Conservation (phyloP, 1,140 invertebrate species). For the Lethocerus indicus region DNA sequence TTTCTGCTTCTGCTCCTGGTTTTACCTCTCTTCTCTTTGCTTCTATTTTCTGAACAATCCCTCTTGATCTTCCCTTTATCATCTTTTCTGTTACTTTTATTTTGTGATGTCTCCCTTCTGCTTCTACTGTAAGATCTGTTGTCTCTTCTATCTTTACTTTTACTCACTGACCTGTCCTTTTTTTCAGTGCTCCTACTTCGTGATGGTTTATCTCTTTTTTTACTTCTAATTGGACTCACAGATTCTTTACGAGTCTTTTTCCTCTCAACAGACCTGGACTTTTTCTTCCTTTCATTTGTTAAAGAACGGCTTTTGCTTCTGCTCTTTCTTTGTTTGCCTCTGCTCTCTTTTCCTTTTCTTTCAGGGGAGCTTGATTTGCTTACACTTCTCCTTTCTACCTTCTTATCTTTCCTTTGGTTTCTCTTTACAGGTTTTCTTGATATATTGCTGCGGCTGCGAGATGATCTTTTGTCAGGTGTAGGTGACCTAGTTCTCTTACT, state of each 20-base stretch:
- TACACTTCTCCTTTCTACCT: conserved; percentile 3
- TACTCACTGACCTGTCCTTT: neutral
- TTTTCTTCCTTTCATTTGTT: neutral
- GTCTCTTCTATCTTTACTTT: conserved; percentile 1
- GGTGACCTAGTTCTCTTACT: too few relatives aligned
- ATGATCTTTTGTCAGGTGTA: too few relatives aligned
- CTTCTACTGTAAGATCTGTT: neutral
- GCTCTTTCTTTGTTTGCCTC: conserved; percentile 1
- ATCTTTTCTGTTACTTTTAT: too few relatives aligned
- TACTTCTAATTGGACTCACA: conserved; percentile 2
- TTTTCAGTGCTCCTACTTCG: conserved; percentile 4
- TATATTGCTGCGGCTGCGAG: too few relatives aligned
- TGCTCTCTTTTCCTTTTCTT: neutral
- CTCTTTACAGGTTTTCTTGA: conserved; percentile 8
- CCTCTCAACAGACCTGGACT: neutral
- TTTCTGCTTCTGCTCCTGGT: conserved; percentile 1
- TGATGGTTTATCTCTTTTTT: conserved; percentile 4
- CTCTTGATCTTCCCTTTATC: neutral
- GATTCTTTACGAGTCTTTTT: conserved; percentile 1
- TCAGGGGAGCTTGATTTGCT: neutral
- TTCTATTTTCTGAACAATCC: neutral
- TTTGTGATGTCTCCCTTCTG: too few relatives aligned
- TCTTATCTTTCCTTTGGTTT: conserved; percentile 8
- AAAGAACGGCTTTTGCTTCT: conserved; percentile 1
- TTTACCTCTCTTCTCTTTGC: conserved; percentile 2